Percentiles rank a stretch among this genome's conserved stretches.
Conservation (phyloP, 2,113 vertebrate genomes). For the Propithecus coquereli region DNA sequence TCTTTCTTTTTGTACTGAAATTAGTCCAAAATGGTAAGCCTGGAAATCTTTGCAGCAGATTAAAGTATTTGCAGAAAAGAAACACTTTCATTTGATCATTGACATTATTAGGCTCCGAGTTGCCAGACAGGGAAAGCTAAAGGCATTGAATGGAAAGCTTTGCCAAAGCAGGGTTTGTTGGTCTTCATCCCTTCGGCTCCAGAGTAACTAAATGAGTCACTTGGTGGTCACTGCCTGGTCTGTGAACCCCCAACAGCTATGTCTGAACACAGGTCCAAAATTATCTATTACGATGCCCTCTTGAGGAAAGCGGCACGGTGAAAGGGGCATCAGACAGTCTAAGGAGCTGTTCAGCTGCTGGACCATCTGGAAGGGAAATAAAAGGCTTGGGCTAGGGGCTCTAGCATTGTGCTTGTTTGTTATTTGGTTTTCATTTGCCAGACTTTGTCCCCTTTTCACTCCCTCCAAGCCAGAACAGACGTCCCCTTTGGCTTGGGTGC, state of each 20-base stretch:
- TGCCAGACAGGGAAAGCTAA: conserved; percentile 5
- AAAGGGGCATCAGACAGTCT: conserved; percentile 49
- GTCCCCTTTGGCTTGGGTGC: background rate
- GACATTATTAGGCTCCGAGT: background rate
- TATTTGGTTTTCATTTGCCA: conserved; percentile 43
- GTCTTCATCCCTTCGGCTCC: background rate
- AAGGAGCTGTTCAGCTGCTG: conserved; percentile 79
- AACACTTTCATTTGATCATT: conserved; percentile 37
- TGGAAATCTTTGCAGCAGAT: conserved; percentile 25
- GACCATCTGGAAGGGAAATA: conserved; percentile 83
- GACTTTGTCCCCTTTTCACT: conserved; percentile 46
- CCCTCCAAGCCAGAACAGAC: conserved; percentile 40
- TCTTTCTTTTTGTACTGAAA: conserved; percentile 14
- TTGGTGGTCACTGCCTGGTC: conserved; percentile 17
- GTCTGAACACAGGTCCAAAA: conserved; percentile 51
- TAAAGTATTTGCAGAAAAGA: conserved; percentile 1
- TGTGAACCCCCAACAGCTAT: conserved; percentile 45
- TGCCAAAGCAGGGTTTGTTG: background rate
- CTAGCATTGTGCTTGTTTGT: conserved; percentile 76
- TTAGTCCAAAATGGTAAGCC: conserved; percentile 20
- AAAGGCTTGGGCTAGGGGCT: conserved; percentile 74
- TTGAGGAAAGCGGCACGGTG: background rate
- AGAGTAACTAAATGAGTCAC: conserved; percentile 40
- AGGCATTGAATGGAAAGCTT: conserved; percentile 14
- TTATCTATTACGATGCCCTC: conserved; percentile 61